Conservation (phyloP, 53 echinoderm and acorn worm species). For the Hippasteria phrygiana region DNA sequence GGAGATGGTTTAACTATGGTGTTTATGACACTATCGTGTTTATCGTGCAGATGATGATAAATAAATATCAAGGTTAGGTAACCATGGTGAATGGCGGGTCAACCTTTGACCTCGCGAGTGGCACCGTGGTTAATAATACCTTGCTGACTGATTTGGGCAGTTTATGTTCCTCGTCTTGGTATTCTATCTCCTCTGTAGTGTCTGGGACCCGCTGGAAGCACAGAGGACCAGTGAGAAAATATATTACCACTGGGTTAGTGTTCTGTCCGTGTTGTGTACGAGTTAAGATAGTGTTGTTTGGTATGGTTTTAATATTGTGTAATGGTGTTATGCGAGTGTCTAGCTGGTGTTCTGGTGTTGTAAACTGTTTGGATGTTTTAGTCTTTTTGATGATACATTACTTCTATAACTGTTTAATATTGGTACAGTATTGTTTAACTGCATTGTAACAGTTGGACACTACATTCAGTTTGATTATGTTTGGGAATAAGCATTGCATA, state of each 20-base stretch:
- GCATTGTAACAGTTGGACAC: too few relatives aligned
- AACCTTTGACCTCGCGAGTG: neutral
- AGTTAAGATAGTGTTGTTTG: neutral
- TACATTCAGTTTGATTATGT: too few relatives aligned
- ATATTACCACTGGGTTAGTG: constrained; percentile 30
- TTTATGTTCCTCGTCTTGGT: constrained; percentile 12
- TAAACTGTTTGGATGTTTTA: neutral
- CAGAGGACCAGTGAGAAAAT: constrained; percentile 35
- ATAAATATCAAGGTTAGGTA: neutral
- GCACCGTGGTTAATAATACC: constrained; percentile 14
- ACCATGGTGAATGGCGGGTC: neutral
- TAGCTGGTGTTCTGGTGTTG: neutral
- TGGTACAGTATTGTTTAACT: too few relatives aligned
- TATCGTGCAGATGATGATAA: neutral
- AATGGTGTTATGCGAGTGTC: neutral
- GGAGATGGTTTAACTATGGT: too few relatives aligned
- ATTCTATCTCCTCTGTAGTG: neutral
- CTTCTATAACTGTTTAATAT: neutral
- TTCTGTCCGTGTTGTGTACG: neutral
- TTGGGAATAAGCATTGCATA: too few relatives aligned
- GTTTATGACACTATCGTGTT: too few relatives aligned
- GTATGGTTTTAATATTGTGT: neutral
- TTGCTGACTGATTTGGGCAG: constrained; percentile 57
- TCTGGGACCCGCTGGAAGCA: constrained; percentile 3
- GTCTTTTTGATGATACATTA: neutral